Conservation (phyloP, 2,113 vertebrate species). For the Terrapene triunguis region DNA sequence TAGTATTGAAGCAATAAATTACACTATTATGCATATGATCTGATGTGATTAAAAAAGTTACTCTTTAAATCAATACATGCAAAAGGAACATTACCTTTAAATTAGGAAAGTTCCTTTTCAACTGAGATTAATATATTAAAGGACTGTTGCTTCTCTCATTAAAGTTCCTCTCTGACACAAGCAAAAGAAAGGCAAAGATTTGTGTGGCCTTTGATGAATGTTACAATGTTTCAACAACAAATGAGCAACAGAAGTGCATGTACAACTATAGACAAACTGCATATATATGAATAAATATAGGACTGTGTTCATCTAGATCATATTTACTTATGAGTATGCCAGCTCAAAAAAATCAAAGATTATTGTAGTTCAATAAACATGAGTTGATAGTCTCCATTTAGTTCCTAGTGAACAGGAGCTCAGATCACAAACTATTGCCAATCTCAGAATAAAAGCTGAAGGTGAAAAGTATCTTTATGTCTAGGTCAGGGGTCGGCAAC, state of each 20-base stretch:
- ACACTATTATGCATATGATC: not conserved
- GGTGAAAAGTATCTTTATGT: not conserved
- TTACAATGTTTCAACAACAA: not conserved
- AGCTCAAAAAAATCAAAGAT: not conserved
- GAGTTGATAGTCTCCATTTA: not conserved
- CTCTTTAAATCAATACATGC: not conserved
- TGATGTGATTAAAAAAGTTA: not conserved
- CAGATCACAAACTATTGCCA: not conserved
- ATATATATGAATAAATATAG: not conserved
- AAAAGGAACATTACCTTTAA: not conserved
- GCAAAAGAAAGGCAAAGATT: not conserved
- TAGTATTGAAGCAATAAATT: slow-evolving; percentile 1
- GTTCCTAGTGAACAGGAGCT: not conserved
- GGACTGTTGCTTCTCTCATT: not conserved
- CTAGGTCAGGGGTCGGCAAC: not conserved
- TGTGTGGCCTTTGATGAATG: not conserved
- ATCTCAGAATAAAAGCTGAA: not conserved
- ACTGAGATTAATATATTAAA: not conserved
- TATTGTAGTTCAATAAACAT: rapidly evolving
- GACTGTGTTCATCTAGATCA: not conserved
- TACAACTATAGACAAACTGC: not conserved
- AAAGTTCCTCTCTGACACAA: not conserved
- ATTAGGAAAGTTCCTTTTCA: not conserved
- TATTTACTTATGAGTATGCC: not conserved
- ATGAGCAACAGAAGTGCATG: not conserved